Base-by-base conservation (phyloP, 2,113 vertebrate genomes). In the Beaufortia kweichowensis region DNA sequence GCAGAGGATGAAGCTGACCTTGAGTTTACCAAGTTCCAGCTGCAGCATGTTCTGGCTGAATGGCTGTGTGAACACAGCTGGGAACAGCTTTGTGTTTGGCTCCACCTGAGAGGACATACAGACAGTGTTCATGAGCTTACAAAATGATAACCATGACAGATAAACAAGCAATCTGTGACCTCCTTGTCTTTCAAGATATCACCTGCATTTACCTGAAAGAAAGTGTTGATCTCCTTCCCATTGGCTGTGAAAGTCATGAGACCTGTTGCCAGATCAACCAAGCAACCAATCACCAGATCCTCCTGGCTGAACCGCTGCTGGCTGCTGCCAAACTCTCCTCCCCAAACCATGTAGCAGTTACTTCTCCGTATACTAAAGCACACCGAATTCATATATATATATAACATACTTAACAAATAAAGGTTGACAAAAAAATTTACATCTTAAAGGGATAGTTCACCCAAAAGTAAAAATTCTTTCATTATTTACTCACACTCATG, bases 321-420 rank as follows among this genome's bases (percentile, higher is more conserved):
- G 2, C 88, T 74, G 0, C 86, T 93, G 86, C 89, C 88, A 10
- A 96, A 92, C 82, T 98, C 96, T 1, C 95, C 96, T 0, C 94
- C 96, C 95, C 96, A 97, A 5, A 98, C 96, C 95, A 98, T 96
- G 88, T 97, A 98, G 69, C 96, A 98, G 88, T 96, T 97, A 86
- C 95, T 97, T 64, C 95, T 92, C 83, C 95, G 97, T 86, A 98
- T 95, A 83, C 96, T 97, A 86, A 7, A 12, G 33, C 15, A 9
- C 14, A n/a, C n/a, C n/a, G n/a, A 33, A 56, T 29, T 9, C 63
- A 24, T 62, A 69, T 21, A 53, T 6, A 21, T 26, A 21, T 28
- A 1, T 19, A 55, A 28, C 28, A 23, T 46, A 29, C 26, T 33
- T 6, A 11, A 9, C 33, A 1, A 1, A 35, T 6, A 35, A 35